A percentile compares a stretch with the other conserved stretches of the same genome.
phyloP scores from a whole-genome alignment of 2,797 vertebrate genomes.

The Diceros bicornis region DNA sequence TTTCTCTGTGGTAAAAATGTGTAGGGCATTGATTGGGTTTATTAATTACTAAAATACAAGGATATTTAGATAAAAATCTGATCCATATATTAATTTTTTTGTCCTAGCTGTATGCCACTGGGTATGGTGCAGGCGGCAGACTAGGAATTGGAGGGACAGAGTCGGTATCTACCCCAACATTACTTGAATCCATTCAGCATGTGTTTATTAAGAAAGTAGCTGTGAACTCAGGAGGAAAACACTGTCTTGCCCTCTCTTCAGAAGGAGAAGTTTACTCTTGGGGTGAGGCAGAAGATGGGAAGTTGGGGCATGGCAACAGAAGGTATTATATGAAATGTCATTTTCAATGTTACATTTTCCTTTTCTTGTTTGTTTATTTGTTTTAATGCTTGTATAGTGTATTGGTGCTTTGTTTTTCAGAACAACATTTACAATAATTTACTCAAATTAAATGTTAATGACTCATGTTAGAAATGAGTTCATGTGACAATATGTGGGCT shows the following conservation, averaged over 20 bases:
- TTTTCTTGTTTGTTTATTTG: neutral
- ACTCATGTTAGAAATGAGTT: neutral
- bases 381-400: neutral
- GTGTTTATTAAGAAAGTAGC: conserved; percentile 99
- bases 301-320: conserved; percentile 98
- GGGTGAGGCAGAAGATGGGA: conserved; percentile 99
- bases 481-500: neutral
- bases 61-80: neutral
- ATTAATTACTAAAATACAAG: neutral
- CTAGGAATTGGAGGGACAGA: conserved; percentile 98
- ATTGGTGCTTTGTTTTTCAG: conserved; percentile 2
- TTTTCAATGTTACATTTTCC: neutral
- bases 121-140: conserved; percentile 97
- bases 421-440: neutral
- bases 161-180: conserved; percentile 97
- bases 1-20: neutral
- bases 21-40: neutral
- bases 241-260: conserved; percentile 97
- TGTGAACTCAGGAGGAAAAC: conserved; percentile 99
- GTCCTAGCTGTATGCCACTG: conserved; percentile 96
- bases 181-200: conserved; percentile 98
- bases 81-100: neutral
- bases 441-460: neutral
- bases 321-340: conserved; percentile 89
- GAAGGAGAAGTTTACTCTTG: conserved; percentile 99